Evolutionary conservation across 1,140 invertebrate genomes (phyloP), one percentile per base, ranked within the genome.

Genomic region (Drosophila pseudoobscura): DNA sequence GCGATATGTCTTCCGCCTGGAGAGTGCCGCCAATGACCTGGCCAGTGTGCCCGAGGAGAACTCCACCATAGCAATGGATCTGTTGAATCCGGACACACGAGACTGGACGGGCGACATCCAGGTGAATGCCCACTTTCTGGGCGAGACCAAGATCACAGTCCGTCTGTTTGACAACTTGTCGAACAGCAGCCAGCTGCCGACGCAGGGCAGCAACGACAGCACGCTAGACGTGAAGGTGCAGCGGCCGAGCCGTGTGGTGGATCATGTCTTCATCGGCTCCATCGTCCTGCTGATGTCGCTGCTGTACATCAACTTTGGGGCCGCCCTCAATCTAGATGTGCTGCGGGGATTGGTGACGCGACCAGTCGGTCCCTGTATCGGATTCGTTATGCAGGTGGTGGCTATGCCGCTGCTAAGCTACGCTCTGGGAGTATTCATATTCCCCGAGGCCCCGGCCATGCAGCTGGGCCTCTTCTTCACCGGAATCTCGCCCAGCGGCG

Each of bases 281-380:
- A 95, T 98, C 4, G 95, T 95, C 7, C 91, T 94, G 50, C 93
- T 99, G 47, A 96, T 98, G 53, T 95, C 95, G 0, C 92, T 98
- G 49, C 95, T 98, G 66, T 98, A 97, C 89, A 96, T 98, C 47
- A 98, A 98, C 92, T 98, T 98, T 93, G 98, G 98, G 0, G 98
- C 97, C 91, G 97, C 97, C 0, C 93, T 98, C 84, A 95, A 98
- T 89, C 94, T 96, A 84, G 92, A 75, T 1, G 94, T 96, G 6
- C 93, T 98, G 5, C 94, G 94, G 69, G 92, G 93, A 2, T 95
- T 95, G 9, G 63, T 98, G 1, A 94, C 92, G 63, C 94, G 93
- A 70, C 98, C 98, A 0, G 93, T 97, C n/a, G 90, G 96, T 35
- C 97, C 97, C 0, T 91, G 92, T 1, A 97, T 98, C 78, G 97